Evolutionary conservation across 1,140 invertebrate genomes (phyloP).

Genomic region (Steinernema feltiae): DNA sequence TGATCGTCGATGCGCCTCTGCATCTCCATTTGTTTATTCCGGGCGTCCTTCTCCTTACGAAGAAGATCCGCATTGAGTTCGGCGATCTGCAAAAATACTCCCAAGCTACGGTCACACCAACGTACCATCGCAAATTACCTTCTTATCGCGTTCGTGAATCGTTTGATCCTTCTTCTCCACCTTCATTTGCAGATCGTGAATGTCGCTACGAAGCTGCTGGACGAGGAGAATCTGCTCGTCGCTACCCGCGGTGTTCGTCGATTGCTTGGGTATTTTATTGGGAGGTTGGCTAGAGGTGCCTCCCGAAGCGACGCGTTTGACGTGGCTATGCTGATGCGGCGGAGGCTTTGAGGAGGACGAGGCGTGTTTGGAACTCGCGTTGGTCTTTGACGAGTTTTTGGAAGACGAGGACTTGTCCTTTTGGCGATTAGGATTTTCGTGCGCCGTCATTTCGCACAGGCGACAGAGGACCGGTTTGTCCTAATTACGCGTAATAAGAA

Average conservation of each 20-base stretch:
- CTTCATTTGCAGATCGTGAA: slow-evolving; percentile 23
- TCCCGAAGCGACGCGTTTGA: neutral
- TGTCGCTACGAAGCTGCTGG: slow-evolving; percentile 35
- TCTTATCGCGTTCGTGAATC: slow-evolving; percentile 10
- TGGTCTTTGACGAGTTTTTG: slow-evolving; percentile 15
- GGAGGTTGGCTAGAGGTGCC: neutral
- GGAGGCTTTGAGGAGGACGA: slow-evolving; percentile 14
- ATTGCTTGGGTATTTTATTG: neutral
- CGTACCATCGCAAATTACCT: neutral
- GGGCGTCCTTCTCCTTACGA: slow-evolving; percentile 24
- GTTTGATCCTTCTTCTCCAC: slow-evolving; percentile 20
- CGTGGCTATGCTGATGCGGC: slow-evolving; percentile 6
- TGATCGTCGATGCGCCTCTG: slow-evolving; percentile 30
- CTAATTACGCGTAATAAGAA: slow-evolving; percentile 28
- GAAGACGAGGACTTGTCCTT: slow-evolving; percentile 11
- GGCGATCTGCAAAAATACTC: slow-evolving; percentile 33
- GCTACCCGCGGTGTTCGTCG: neutral
- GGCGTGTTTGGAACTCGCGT: slow-evolving; percentile 18
- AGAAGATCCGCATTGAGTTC: slow-evolving; percentile 37
- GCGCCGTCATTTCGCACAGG: slow-evolving; percentile 18
- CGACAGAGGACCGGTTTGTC: slow-evolving; percentile 38
- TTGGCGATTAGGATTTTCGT: neutral
- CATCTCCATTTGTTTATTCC: slow-evolving; percentile 31
- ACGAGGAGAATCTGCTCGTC: slow-evolving; percentile 25
- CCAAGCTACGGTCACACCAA: neutral